Conservation (phyloP, 1,140 invertebrate species). For the Bombus pascuorum region DNA sequence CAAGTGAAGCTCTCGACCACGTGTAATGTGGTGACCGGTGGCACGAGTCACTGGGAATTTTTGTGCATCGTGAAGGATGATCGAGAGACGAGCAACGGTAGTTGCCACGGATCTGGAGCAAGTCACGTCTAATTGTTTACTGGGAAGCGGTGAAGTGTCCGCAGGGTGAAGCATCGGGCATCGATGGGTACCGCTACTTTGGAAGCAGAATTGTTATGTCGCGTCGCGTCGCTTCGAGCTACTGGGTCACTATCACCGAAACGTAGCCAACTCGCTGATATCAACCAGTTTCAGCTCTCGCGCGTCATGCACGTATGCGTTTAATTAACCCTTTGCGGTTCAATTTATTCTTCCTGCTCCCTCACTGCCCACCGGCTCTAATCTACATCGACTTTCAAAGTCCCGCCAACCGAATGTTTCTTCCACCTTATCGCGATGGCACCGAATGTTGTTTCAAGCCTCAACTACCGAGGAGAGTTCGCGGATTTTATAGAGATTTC, state of each 20-base stretch:
- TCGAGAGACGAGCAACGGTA: conserved; percentile 52
- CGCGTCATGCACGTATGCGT: conserved; percentile 42
- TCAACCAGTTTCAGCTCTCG: conserved; percentile 13
- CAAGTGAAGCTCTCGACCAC: not conserved
- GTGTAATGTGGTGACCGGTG: too few relatives aligned
- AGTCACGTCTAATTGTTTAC: conserved; percentile 67
- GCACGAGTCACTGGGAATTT: conserved; percentile 7
- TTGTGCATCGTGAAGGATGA: conserved; percentile 2
- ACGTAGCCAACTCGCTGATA: not conserved
- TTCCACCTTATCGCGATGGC: conserved; percentile 37
- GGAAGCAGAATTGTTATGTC: conserved; percentile 51
- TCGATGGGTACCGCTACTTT: conserved; percentile 64
- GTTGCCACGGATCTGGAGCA: conserved; percentile 61
- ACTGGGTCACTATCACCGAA: conserved; percentile 58
- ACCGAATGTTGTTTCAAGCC: not conserved
- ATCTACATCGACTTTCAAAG: conserved; percentile 45
- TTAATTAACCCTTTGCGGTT: conserved; percentile 52
- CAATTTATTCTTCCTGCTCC: conserved; percentile 30
- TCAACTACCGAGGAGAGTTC: not conserved
- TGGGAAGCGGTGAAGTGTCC: conserved; percentile 55
- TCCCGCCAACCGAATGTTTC: not conserved
- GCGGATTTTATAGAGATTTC: not conserved
- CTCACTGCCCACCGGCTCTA: not conserved
- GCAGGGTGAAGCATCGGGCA: conserved; percentile 34
- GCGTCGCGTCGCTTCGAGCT: conserved; percentile 35